Evolutionary conservation across 2,888 invertebrate genomes (phyloP), one percentile per base, ranked within the genome.

Genomic region (Drosophila incognita): DNA sequence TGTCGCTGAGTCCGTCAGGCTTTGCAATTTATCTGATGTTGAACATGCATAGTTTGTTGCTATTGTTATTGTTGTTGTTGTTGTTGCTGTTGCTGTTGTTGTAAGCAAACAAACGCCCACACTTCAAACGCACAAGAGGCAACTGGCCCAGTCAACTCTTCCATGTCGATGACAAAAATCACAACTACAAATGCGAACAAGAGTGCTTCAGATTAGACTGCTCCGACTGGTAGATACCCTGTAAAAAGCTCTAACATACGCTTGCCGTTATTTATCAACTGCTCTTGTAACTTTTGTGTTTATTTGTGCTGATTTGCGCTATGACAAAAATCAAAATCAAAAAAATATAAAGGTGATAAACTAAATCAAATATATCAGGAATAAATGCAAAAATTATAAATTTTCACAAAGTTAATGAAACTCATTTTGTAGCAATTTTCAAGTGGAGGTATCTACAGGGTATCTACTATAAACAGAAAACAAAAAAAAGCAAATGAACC

Each of bases 1-100:
- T 83, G 88, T 86, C 79, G 57, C 36, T 40, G 58, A 61, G 69
- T 77, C 81, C 77, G 74, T 70, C 79, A 76, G 75, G 77, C 75
- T 75, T 79, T 82, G 82, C 84, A 74, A 84, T 88, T 89, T 90
- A 89, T 89, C 89, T 89, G 89, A 89, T 89, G 81, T 87, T 81
- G 76, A 90, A 90, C 91, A 90, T 89, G 89, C 90, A 90, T 83
- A 83, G 65, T 79, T 81, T 63, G 67, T 53, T 27, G 53, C 38
- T 24, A 40, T 61, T 62, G 40, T 56, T 57, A 27, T 33, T 48
- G n/a, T 27, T n/a, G 15, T 52, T 69, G 8, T 33, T 76, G 66
- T 62, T 72, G 79, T 68, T 83, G 87, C 1, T 46, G 46, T 24
- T 8, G 40, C 54, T 66, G 66, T 73, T 74, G 77, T 71, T 84